Base-by-base conservation (phyloP, 2,797 vertebrate genomes). In the Oryzias dopingdopingensis region DNA sequence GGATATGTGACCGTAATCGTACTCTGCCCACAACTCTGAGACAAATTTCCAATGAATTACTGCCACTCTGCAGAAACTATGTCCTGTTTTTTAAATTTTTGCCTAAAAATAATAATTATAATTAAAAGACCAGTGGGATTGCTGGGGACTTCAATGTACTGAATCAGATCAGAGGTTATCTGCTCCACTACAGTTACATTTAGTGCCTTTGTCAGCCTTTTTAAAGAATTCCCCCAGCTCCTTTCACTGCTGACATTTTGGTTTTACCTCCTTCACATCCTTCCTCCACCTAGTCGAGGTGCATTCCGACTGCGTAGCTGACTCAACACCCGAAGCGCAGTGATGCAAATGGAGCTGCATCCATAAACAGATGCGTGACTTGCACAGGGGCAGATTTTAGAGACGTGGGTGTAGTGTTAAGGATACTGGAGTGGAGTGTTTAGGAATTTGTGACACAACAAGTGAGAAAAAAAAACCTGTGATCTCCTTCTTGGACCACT, bases 191-290 rank as follows among this genome's bases (percentile, higher is more conserved):
- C 66, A 62, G 63, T 62, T 51, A 17, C 26, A 58, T 67, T 6
- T 55, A 20, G 42, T 26, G 40, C 65, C 49, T 4, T 50, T 26
- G 74, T 86, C 83, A 85, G 80, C 84, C 77, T 29, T 81, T 86
- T 79, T 70, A 69, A 80, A 73, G 42, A 77, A 74, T 76, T 75
- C 59, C 2, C 71, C 61, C 76, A 53, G 68, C 73, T 29, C 49
- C 58, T 61, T 67, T 48, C 10, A 14, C 66, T 81, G 82, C 85
- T 86, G 85, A 84, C 84, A 70, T 82, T 86, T 86, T 65, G 63
- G 76, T 83, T 85, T 69, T 42, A 16, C 18, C 60, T 56, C 55
- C 65, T 68, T 74, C 65, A 68, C 56, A 55, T 65, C 59, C 61
- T 52, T 56, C 50, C 56, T 49, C 40, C 48, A 52, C 68, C 67